phyloP scores from a whole-genome alignment of 2,888 invertebrate genomes.

The Leptinotarsa peninsularis region DNA sequence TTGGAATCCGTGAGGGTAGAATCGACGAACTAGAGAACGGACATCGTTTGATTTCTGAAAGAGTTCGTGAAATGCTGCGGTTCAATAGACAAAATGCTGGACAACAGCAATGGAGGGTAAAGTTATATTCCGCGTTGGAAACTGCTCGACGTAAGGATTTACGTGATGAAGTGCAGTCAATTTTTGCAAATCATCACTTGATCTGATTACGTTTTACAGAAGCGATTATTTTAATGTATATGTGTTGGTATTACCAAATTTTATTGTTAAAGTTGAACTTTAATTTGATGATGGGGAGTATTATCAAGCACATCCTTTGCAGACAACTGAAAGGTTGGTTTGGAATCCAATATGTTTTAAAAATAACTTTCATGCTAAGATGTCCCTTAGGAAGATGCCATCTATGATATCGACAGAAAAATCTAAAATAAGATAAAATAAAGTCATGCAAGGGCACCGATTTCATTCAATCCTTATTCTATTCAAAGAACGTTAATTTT shows the following conservation, averaged over 20 bases:
- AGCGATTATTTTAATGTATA: background rate
- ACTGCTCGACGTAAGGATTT: constrained; percentile 57
- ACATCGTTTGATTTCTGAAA: constrained; percentile 44
- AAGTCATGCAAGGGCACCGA: too few species aligned
- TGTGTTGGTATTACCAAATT: background rate
- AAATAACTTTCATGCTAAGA: too few species aligned
- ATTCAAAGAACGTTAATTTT: too few species aligned
- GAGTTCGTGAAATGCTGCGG: constrained; percentile 50
- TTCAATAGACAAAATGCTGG: constrained; percentile 50
- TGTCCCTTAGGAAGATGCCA: too few species aligned
- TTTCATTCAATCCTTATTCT: too few species aligned
- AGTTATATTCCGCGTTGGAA: constrained; percentile 53
- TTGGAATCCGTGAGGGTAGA: constrained; percentile 55
- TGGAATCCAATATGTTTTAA: too few species aligned
- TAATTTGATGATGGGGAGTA: background rate
- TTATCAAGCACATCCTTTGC: background rate
- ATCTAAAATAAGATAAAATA: too few species aligned
- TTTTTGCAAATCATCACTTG: constrained; percentile 41
- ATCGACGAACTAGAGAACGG: constrained; percentile 56
- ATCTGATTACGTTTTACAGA: constrained; percentile 6
- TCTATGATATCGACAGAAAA: too few species aligned
- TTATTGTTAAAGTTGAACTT: background rate
- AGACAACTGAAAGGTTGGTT: background rate
- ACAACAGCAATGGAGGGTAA: constrained; percentile 46
- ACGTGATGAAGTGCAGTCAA: constrained; percentile 42